Conservation (phyloP, 2,113 vertebrate species). For the Callipepla squamata region DNA sequence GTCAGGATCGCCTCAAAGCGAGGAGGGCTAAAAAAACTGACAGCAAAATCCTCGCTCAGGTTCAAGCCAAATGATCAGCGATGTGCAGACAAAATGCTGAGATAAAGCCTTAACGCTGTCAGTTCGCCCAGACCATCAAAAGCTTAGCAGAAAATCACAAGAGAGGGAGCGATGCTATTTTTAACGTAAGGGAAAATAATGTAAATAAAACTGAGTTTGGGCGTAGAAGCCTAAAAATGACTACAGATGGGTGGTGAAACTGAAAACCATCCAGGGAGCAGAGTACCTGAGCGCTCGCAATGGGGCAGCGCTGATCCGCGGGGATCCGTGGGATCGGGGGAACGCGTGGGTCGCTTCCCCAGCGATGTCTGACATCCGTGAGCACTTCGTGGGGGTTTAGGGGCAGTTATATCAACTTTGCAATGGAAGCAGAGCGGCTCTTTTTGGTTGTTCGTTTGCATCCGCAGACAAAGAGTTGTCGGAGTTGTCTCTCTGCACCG, state of each 20-base stretch:
- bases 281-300: neutral
- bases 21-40: neutral
- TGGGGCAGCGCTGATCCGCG: neutral
- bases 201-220: neutral
- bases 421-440: neutral
- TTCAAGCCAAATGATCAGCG: neutral
- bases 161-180: neutral
- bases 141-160: neutral
- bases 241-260: neutral
- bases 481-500: fast-evolving
- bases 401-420: neutral
- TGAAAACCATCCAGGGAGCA: neutral
- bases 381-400: neutral
- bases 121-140: neutral
- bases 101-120: neutral
- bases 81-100: neutral
- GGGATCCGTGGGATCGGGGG: neutral
- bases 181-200: neutral
- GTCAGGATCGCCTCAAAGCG: neutral
- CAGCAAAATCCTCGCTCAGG: neutral
- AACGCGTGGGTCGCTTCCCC: neutral
- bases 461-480: neutral
- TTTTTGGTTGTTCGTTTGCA: neutral
- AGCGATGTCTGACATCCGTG: neutral
- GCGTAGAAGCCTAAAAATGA: neutral